A percentile compares a stretch with the other conserved stretches of the same genome.
Evolutionary conservation across 2,113 vertebrate genomes (phyloP).

Genomic region (Columba janthina): DNA sequence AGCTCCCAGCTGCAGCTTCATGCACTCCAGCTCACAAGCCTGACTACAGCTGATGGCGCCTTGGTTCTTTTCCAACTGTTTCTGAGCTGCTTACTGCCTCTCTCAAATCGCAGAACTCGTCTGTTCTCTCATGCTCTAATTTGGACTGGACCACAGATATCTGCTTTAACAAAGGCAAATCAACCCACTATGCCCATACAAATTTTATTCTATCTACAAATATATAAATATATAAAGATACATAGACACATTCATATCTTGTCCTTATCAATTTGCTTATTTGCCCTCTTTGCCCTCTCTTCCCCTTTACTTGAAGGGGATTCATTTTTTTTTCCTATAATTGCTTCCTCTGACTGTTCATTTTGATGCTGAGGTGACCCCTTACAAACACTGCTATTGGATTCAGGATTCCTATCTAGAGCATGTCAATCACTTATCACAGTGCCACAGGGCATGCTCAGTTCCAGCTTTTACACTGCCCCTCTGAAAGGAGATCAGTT

Average conservation of each 20-base stretch:
- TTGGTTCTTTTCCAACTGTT: neutral
- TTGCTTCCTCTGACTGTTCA: neutral
- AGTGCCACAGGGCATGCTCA: neutral
- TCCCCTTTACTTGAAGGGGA: neutral
- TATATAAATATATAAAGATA: neutral
- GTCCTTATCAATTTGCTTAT: neutral
- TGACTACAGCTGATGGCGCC: neutral
- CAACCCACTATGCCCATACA: neutral
- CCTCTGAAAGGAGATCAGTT: neutral
- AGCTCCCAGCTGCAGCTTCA: neutral
- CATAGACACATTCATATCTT: neutral
- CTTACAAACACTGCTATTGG: neutral
- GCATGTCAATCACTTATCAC: neutral
- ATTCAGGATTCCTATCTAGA: neutral
- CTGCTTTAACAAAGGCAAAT: neutral
- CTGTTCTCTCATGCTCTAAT: neutral
- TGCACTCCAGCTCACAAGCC: neutral
- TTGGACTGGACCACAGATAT: neutral
- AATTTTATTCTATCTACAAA: neutral
- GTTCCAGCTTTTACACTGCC: neutral
- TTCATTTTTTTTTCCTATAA: neutral
- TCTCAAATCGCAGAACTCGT: neutral
- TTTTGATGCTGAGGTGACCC: neutral
- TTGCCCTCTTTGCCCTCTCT: neutral
- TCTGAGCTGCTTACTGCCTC: neutral